Conservation (phyloP, 2,797 vertebrate species). For the Luscinia megarhynchos region DNA sequence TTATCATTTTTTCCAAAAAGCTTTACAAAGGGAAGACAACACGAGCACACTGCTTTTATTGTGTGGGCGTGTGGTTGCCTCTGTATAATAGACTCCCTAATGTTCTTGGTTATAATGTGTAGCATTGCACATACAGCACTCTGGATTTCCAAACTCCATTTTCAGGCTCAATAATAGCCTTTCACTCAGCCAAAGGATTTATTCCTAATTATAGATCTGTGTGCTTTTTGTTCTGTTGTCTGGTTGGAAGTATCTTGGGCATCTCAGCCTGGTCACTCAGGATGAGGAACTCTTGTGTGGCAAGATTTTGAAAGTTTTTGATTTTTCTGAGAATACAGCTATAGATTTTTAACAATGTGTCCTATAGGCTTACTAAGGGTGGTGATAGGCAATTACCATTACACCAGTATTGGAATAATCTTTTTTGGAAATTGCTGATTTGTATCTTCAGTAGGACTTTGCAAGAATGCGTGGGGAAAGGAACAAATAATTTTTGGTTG, state of each 20-base stretch:
- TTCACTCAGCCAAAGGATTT: slow-evolving; percentile 25
- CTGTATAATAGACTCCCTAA: slow-evolving; percentile 15
- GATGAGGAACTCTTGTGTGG: not conserved
- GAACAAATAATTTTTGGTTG: not conserved
- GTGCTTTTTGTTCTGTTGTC: slow-evolving; percentile 7
- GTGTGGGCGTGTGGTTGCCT: not conserved
- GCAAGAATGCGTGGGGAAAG: not conserved
- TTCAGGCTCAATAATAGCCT: slow-evolving; percentile 45
- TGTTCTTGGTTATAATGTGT: slow-evolving; percentile 6
- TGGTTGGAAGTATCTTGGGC: not conserved
- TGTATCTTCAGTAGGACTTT: not conserved
- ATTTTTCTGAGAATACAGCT: not conserved
- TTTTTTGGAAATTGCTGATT: not conserved
- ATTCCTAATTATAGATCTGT: slow-evolving; percentile 6
- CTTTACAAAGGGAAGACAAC: slow-evolving; percentile 62
- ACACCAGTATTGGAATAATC: not conserved
- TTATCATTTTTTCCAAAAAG: slow-evolving; percentile 51
- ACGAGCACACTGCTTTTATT: not conserved
- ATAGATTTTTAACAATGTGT: not conserved
- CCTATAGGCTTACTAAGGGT: not conserved
- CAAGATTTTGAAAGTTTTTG: slow-evolving; percentile 22
- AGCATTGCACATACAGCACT: not conserved
- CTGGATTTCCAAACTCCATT: slow-evolving; percentile 34
- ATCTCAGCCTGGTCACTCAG: not conserved
- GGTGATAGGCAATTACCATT: not conserved